Evolutionary conservation across 1,140 invertebrate species (phyloP), one percentile per base, ranked within the genome.

Genomic region (Pararge aegeria): DNA sequence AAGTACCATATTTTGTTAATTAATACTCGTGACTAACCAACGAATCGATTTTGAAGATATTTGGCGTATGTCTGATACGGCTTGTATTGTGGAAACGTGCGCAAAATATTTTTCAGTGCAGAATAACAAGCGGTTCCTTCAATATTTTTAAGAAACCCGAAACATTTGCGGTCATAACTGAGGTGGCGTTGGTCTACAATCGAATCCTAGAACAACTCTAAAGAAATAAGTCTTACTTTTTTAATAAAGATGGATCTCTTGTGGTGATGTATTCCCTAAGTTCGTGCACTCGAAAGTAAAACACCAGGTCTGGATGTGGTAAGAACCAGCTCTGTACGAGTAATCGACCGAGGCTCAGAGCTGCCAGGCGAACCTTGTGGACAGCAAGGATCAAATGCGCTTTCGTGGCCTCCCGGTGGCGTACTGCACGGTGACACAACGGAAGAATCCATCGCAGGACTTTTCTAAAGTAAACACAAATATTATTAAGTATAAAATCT

Each of bases 251-350:
- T 2, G 93, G 91, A 70, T 92, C 91, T 34, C 91, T 77, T 1
- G 83, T 91, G 5, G 83, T 46, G 1, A 96, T 78, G 0, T 96
- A 83, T 27, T 86, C 66, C 12, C 83, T 82, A 10, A 97, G 90
- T 83, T 97, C 96, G 30, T 90, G 63, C 21, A 93, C 85, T 1
- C 94, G 94, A 46, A 97, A 87, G 80, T 92, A 95, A 75, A 93
- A 96, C 19, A 97, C 79, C 0, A 97, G 81, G 19, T 94, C 91
- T 13, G 76, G 67, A 42, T 93, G 90, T 0, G 95, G 95, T 12
- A 97, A 64, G 10, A 91, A 85, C 60, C 93, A 94, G 62, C 94
- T 90, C 1, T 73, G 63, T 0, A 92, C 90, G 83, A 97, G 90
- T 16, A 92, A 63, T 12, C 89, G 64, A 0, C 91, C 94, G 3